Conservation (phyloP, 2,888 invertebrate species). For the Mellilla xanthometata region DNA sequence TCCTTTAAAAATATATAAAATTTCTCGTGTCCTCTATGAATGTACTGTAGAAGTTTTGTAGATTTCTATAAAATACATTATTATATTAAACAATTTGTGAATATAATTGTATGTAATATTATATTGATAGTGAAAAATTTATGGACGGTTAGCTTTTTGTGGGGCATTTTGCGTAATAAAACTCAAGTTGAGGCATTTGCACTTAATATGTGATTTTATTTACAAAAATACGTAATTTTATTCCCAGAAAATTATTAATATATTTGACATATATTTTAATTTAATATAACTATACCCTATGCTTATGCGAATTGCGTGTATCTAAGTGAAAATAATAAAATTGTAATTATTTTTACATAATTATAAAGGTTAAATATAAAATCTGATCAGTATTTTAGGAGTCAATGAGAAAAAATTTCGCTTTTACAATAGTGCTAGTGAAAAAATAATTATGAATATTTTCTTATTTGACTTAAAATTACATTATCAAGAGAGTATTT, state of each 20-base stretch:
- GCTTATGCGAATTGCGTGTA: too few species aligned
- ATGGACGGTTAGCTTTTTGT: slow-evolving; percentile 79
- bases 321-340: too few species aligned
- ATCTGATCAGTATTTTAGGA: too few species aligned
- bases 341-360: too few species aligned
- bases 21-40: slow-evolving; percentile 14
- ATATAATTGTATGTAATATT: slow-evolving; percentile 35
- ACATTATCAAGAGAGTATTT: too few species aligned
- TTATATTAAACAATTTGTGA: slow-evolving; percentile 65
- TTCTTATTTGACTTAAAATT: too few species aligned
- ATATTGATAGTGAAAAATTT: slow-evolving; percentile 65
- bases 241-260: neutral
- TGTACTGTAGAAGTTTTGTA: slow-evolving; percentile 34
- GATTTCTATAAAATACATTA: slow-evolving; percentile 32
- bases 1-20: slow-evolving; percentile 32
- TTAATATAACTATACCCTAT: too few species aligned
- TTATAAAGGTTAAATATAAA: too few species aligned
- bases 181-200: slow-evolving; percentile 68
- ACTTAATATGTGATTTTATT: slow-evolving; percentile 59
- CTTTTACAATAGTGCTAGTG: too few species aligned
- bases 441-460: too few species aligned
- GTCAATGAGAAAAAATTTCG: too few species aligned
- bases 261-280: too few species aligned
- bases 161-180: slow-evolving; percentile 78
- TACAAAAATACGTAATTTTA: slow-evolving; percentile 26